Evolutionary conservation across 2,888 invertebrate species (phyloP), one percentile per base, ranked within the genome.

Genomic region (Standfussiana lucernea): DNA sequence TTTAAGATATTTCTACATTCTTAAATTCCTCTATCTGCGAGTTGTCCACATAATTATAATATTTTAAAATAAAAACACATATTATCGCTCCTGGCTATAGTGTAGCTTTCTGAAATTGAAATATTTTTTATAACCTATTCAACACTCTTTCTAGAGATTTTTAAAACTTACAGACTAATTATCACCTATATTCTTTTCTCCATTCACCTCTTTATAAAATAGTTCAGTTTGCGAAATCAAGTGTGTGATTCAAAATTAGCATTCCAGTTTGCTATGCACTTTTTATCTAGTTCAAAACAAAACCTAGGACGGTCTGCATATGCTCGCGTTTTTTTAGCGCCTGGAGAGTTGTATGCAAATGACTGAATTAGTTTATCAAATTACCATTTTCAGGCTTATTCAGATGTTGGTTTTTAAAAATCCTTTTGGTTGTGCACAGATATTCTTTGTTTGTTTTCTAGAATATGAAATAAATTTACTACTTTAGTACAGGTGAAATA

Each of bases 311-410:
- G 59, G 45, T 53, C 67, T 64, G 50, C n/a, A 64, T 45, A 73
- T 76, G 53, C 66, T 62, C 8, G 47, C 37, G 59, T 72, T 40
- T 70, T 78, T 81, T 75, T 82, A 72, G 64, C 64, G 69, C 77
- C 56, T 45, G 50, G 18, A 83, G 85, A 83, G 81, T 65, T 40
- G 65, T 84, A 82, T 82, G 86, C 79, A 82, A 84, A 84, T 82
- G 21, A 61, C 70, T 78, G 79, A 82, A 82, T 84, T 75, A 85
- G 69, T 78, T 84, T 82, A 74, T 82, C 69, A 74, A 85, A 85
- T 84, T 82, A 82, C 42, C 72, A 75, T 86, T 85, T 85, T 70
- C 66, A 67, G 69, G 69, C 42, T 61, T 64, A 71, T 77, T 47
- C 64, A 69, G 77, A 45, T 28, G 64, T 15, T 65, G 67, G 37